Percentiles rank a stretch among this genome's conserved stretches.
Evolutionary conservation across 2,797 vertebrate species (phyloP).

Genomic region (Urosaurus nigricauda): DNA sequence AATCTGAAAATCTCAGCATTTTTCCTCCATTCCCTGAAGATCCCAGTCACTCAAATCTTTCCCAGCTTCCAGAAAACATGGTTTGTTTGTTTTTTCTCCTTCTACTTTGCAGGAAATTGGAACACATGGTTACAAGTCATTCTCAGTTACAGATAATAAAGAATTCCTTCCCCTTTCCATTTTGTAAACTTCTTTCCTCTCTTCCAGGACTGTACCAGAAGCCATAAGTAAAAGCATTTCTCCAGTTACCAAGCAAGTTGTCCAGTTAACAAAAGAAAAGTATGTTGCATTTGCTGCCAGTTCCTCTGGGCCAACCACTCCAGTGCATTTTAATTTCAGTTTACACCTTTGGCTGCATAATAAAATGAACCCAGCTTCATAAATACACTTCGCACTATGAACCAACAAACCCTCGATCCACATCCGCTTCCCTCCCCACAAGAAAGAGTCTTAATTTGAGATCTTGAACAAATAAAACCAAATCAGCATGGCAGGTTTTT

Average conservation of each 20-base stretch:
- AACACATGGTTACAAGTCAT: slow-evolving; percentile 75
- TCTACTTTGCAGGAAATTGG: slow-evolving; percentile 52
- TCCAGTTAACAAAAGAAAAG: slow-evolving; percentile 58
- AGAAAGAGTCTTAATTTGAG: slow-evolving; percentile 56
- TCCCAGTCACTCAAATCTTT: slow-evolving; percentile 69
- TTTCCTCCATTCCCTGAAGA: slow-evolving; percentile 50
- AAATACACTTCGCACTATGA: slow-evolving; percentile 52
- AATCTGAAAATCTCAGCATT: not conserved
- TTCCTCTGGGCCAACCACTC: slow-evolving; percentile 41
- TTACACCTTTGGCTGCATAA: slow-evolving; percentile 55
- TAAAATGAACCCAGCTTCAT: slow-evolving; percentile 49
- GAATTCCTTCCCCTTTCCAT: slow-evolving; percentile 72
- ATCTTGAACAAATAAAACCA: slow-evolving; percentile 65
- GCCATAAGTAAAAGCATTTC: slow-evolving; percentile 47
- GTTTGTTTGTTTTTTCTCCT: slow-evolving; percentile 68
- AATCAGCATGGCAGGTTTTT: slow-evolving; percentile 56
- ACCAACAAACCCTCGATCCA: slow-evolving; percentile 59
- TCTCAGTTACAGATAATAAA: slow-evolving; percentile 78
- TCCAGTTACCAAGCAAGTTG: slow-evolving; percentile 55
- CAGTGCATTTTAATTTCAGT: slow-evolving; percentile 66
- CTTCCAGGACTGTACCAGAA: slow-evolving; percentile 47
- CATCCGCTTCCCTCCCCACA: slow-evolving; percentile 27
- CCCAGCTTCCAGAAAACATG: slow-evolving; percentile 65
- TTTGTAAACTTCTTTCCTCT: slow-evolving; percentile 63
- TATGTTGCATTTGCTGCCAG: slow-evolving; percentile 49